Base-by-base conservation (phyloP, 2,113 vertebrate genomes). In the Bubalus kerabau region DNA sequence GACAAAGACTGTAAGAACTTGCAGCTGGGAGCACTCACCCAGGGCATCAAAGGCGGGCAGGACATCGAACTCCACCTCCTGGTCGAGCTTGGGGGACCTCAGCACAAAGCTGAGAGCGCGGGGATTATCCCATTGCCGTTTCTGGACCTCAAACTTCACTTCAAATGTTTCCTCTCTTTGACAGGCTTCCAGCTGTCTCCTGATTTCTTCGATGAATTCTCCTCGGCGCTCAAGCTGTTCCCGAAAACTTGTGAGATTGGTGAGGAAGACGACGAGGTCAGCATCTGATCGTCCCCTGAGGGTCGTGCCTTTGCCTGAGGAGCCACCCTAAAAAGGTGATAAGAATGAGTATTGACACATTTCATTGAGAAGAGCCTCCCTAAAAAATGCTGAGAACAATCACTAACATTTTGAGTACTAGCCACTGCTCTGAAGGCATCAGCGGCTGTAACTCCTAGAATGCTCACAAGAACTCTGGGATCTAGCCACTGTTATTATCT, bases 231-330 rank as follows among this genome's bases (percentile, higher is more conserved):
- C 0, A 9, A 97, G n/a, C 83, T 97, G 97, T 4, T 97, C 94
- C 90, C 4, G 2, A 74, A 97, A 98, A 85, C 93, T 95, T n/a
- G 0, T 11, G 15, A 98, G 85, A 32, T 64, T 19, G 64, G 26
- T 95, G 57, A 98, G 36, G 87, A 98, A 98, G 48, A 98, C 52
- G 0, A 98, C 97, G 12, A 98, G 96, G 89, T 98, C 97, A 0
- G 98, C 97, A 6, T 97, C 97, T 0, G 97, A 98, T 8, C n/a
- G 62, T 60, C 91, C 88, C 64, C 40, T 95, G n/a, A 83, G 81
- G 81, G 81, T 83, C 0, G 81, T 83, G 81, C 81, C 81, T 83
- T 83, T 83, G 52, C 81, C 81, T 36, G 52, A 83, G 81, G 81
- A 83, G 81, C 81, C 81, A 0, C 81, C 81, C 81, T 83, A 54